phyloP scores from a whole-genome alignment of 1,140 invertebrate species.

The Anagrus nilaparvatae region DNA sequence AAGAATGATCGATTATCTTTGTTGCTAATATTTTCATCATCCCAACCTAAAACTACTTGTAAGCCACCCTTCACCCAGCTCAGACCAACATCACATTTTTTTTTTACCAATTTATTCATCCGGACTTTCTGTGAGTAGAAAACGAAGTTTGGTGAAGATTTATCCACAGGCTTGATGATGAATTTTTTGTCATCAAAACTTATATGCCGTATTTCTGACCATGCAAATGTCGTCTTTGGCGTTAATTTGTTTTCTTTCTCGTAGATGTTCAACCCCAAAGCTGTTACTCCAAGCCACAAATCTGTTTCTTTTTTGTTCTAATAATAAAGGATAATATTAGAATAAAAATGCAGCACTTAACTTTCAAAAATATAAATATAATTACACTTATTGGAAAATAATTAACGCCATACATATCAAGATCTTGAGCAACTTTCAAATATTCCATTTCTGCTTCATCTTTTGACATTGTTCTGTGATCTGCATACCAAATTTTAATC shows the following conservation, averaged over 20 bases:
- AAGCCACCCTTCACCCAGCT: constrained; percentile 31
- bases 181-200: constrained; percentile 98
- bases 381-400: constrained; percentile 90
- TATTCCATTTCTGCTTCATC: constrained; percentile 99
- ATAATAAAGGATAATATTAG: constrained; percentile 20
- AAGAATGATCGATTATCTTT: constrained; percentile 27
- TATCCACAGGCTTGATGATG: constrained; percentile 89
- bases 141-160: constrained; percentile 83
- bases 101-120: constrained; percentile 78
- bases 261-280: constrained; percentile 95
- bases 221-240: constrained; percentile 90
- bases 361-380: constrained; percentile 16
- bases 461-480: constrained; percentile 82
- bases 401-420: constrained; percentile 99
- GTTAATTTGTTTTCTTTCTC: constrained; percentile 92
- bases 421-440: constrained; percentile 96
- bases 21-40: constrained; percentile 29
- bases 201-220: constrained; percentile 96
- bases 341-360: background rate
- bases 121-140: constrained; percentile 86
- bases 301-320: constrained; percentile 98
- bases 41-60: constrained; percentile 31
- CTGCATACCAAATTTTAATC: constrained; percentile 84
- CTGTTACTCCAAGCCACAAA: constrained; percentile 93
- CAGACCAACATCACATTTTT: constrained; percentile 31